Conservation (phyloP, 2,113 vertebrate species). For the Myotis lucifugus region DNA sequence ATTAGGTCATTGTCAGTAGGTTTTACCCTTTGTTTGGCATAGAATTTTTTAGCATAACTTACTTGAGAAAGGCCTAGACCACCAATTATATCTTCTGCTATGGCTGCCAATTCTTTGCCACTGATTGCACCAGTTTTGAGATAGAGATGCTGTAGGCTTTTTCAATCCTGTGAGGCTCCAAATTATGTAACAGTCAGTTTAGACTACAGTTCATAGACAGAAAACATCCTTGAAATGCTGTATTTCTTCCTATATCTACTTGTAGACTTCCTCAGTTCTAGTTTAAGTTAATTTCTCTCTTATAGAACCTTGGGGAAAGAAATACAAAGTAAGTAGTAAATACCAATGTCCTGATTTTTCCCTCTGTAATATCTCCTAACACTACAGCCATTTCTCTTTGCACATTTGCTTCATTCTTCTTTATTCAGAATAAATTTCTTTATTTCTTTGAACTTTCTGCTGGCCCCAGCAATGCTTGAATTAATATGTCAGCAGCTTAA, state of each 20-base stretch:
- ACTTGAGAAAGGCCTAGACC: background rate
- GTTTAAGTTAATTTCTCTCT: background rate
- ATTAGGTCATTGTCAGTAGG: background rate
- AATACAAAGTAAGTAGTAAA: conserved; percentile 2
- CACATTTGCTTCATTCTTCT: background rate
- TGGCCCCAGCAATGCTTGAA: background rate
- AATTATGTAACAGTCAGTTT: background rate
- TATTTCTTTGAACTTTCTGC: background rate
- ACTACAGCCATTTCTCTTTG: background rate
- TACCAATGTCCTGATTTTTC: background rate
- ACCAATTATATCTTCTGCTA: background rate
- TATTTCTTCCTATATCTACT: background rate
- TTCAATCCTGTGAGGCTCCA: background rate
- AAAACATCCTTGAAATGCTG: conserved; percentile 14
- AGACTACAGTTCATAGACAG: background rate
- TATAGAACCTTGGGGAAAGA: conserved; percentile 40
- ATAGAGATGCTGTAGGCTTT: background rate
- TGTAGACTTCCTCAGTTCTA: background rate
- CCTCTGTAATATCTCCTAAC: background rate
- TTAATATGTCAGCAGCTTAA: background rate
- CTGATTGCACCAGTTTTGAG: background rate
- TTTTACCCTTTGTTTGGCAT: background rate
- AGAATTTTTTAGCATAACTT: background rate
- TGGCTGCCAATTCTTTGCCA: background rate
- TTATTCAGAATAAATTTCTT: background rate